Base-by-base conservation (phyloP, 2,797 vertebrate species). In the Hyperoplus immaculatus region DNA sequence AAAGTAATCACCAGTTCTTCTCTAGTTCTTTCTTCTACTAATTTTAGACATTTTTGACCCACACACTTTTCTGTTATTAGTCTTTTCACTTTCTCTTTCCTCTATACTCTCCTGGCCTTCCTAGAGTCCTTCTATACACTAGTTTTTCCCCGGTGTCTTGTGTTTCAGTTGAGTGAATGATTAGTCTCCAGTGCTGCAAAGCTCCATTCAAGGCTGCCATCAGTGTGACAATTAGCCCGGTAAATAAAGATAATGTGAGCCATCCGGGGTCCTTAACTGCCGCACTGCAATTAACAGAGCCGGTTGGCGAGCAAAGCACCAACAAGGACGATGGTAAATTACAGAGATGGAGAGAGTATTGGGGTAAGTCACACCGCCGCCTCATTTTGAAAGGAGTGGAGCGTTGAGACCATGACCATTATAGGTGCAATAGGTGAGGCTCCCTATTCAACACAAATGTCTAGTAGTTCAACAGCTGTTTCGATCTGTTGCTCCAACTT, bases 161-260 rank as follows among this genome's bases (percentile, higher is more conserved):
- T 78, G 84, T 86, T 87, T 84, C 57, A 72, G 79, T 36, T 72
- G 88, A 91, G 78, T 83, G 73, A 92, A 76, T 75, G 75, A 92
- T 91, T 85, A 63, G 65, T 89, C 80, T 79, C 85, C 78, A 69
- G 49, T 69, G 80, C 78, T 78, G 76, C 79, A 74, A 56, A 77
- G 82, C 83, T 82, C 82, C 75, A 83, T 74, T 87, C 82, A 86
- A 82, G 80, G 81, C 80, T 80, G 82, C 89, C 81, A 83, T 90
- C 86, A 88, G 75, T 73, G 79, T 83, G 84, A 90, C 92, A 89
- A 93, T 94, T 94, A 94, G 87, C 86, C 80, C 81, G 6, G 91
- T 92, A 94, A 94, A 94, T 94, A 92, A 93, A 91, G 88, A 90
- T 91, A 92, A 94, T 92, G 91, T 83, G 84, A 89, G 83, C 74